These are phyloP conservation scores for Antrozous pallidus DNA, from an alignment of 2,797 vertebrate genomes.

Conservation along the genomic window DNA sequence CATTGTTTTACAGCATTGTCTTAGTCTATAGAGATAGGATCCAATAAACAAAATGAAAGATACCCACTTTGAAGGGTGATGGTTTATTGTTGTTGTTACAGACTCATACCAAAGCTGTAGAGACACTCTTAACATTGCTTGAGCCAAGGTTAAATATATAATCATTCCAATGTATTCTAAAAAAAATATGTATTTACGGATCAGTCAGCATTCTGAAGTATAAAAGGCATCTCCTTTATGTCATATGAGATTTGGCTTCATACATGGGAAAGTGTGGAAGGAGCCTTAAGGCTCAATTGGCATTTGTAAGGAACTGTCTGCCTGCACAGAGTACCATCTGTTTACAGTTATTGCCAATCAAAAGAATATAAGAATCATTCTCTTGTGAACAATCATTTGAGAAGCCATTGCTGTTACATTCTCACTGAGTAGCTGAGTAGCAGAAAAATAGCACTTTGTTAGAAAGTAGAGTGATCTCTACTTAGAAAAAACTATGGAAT, in stretches of 20 bases:
- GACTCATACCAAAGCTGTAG: background rate
- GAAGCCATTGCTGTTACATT: background rate
- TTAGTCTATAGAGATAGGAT: background rate
- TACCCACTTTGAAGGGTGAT: background rate
- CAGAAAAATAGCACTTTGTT: slow-evolving; percentile 42
- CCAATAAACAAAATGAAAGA: slow-evolving; percentile 26
- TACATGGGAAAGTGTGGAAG: background rate
- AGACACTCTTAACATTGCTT: background rate
- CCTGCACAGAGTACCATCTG: background rate
- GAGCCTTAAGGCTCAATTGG: slow-evolving; percentile 27
- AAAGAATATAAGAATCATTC: slow-evolving; percentile 9
- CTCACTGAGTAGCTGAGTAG: background rate
- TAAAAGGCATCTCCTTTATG: background rate
- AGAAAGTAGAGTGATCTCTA: background rate
- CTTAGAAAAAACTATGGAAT: background rate
- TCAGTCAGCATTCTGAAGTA: slow-evolving; percentile 4
- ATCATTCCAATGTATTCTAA: background rate
- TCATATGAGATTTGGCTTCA: background rate
- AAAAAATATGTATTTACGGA: slow-evolving; percentile 4
- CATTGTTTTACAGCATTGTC: background rate
- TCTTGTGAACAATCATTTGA: slow-evolving; percentile 5
- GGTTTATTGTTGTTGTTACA: background rate
- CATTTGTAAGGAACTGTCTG: background rate
- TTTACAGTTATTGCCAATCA: background rate
- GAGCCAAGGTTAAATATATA: background rate